Evolutionary conservation across 2,113 vertebrate genomes (phyloP).

Genomic region (Lates calcarifer): DNA sequence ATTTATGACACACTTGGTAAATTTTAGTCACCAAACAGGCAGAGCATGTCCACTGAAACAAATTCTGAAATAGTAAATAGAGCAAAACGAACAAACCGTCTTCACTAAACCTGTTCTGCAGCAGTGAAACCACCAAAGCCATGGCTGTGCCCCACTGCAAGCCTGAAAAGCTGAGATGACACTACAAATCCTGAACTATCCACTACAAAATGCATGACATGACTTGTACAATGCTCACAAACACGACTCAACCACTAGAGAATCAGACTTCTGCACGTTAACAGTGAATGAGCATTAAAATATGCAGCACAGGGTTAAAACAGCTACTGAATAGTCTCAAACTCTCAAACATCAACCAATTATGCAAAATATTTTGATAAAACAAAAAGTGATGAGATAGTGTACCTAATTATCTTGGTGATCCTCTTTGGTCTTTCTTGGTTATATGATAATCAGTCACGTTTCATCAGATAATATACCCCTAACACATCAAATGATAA

Average conservation of each 20-base stretch:
- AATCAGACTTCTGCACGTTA: conserved; percentile 36
- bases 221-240: conserved; percentile 61
- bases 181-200: conserved; percentile 36
- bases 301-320: conserved; percentile 28
- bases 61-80: neutral
- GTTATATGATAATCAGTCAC: neutral
- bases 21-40: conserved; percentile 3
- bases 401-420: neutral
- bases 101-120: conserved; percentile 22
- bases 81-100: conserved; percentile 13
- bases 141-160: neutral
- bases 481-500: conserved; percentile 12
- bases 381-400: neutral
- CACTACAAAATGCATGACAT: conserved; percentile 66
- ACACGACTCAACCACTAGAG: conserved; percentile 17
- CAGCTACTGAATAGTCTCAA: neutral
- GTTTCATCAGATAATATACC: neutral
- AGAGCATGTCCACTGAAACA: neutral
- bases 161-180: conserved; percentile 44
- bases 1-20: neutral
- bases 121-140: conserved; percentile 18
- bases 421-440: neutral
- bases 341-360: neutral
- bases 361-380: neutral
- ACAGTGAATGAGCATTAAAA: conserved; percentile 51